Conservation (phyloP, 1,140 invertebrate genomes). For the Stenopsyche tienmushanensis region DNA sequence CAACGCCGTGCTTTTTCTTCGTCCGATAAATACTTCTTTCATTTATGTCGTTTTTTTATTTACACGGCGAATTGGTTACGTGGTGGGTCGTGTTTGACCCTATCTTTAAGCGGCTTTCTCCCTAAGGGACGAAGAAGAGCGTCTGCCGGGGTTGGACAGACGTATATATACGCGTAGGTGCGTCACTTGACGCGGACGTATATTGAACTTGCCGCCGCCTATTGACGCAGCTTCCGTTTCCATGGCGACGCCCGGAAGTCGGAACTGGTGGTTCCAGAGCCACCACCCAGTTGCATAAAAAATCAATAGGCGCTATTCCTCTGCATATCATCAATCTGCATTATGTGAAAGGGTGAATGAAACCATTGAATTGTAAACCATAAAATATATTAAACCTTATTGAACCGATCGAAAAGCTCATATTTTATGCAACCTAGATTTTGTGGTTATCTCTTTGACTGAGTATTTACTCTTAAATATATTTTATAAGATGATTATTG, state of each 20-base stretch:
- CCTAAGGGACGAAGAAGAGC: too few relatives aligned
- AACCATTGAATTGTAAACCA: too few relatives aligned
- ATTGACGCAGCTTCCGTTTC: conserved; percentile 36
- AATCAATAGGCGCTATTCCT: too few relatives aligned
- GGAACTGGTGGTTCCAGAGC: conserved; percentile 22
- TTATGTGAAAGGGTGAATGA: too few relatives aligned
- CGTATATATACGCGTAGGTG: background rate
- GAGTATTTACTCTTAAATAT: background rate
- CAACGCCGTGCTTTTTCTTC: too few relatives aligned
- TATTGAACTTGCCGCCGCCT: conserved; percentile 26
- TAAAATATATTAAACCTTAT: too few relatives aligned
- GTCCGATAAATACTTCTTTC: too few relatives aligned
- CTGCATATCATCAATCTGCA: too few relatives aligned
- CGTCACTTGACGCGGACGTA: conserved; percentile 11
- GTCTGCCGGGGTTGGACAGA: background rate
- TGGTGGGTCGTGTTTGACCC: background rate
- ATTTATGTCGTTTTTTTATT: background rate
- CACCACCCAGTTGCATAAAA: too few relatives aligned
- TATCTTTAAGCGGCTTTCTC: background rate
- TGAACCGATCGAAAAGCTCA: too few relatives aligned
- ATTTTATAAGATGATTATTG: too few relatives aligned
- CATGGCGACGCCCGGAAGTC: conserved; percentile 16
- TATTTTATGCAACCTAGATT: too few relatives aligned
- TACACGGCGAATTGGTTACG: background rate
- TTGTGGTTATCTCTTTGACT: background rate